Base-by-base conservation (phyloP, 2,888 invertebrate genomes). In the Drosophila neonasuta region DNA sequence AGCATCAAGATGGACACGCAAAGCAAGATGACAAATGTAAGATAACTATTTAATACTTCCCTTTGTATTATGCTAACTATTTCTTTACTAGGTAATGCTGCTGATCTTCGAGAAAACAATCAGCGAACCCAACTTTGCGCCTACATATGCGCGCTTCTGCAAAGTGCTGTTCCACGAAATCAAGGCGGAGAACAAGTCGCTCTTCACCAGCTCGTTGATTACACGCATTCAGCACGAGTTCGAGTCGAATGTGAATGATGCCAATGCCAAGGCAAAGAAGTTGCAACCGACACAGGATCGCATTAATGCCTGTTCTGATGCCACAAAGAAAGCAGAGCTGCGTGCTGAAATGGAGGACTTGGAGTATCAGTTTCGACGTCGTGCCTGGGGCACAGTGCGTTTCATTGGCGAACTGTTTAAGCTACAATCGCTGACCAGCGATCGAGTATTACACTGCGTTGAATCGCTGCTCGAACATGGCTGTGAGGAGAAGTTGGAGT, bases 301-400 rank as follows among this genome's bases (percentile, higher is more conserved):
- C 8, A 70, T 90, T 3, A 87, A 81, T 5, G 65, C 73, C 10
- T 73, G 85, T 34, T 75, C 71, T 0, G 89, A 90, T 54, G 32
- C 74, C 5, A 87, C 84, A 3, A 88, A 88, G 20, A 83, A 88
- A 13, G 39, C 74, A 0, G 90, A 90, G 42, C 51, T 90, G 3
- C 88, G 88, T n/a, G 82, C 90, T 0, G 90, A 90, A 57, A 67
- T 90, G 46, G 90, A 90, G 45, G 89, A 90, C 20, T 74, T 90
- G 8, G 90, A 90, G 34, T 90, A 89, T 74, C 90, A 90, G 39
- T 90, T 90, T 54, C 78, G 90, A 4, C 89, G 90, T 1, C 89
- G 90, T 3, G 90, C 90, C 45, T 90, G 90, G 90, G 90, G 90
- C 5, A 90, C 90, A 0, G 90, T 90, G 0, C 90, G 90, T 11